These are phyloP conservation scores for Cantharis rufa DNA, from an alignment of 2,888 invertebrate genomes.

Conservation along the genomic window DNA sequence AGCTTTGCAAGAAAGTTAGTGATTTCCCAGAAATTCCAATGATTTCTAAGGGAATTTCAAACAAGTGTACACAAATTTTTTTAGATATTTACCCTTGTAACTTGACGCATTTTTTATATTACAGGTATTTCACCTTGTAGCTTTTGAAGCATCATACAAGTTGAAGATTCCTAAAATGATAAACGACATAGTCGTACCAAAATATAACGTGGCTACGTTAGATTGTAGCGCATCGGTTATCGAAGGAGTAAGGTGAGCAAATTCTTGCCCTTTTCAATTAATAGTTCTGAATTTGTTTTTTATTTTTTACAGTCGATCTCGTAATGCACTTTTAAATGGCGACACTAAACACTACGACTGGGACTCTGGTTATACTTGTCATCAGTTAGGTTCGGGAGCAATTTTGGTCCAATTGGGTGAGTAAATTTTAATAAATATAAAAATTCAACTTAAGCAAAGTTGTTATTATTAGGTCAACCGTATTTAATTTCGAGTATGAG, in stretches of 20 bases:
- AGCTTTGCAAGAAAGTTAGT: no score
- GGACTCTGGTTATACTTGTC: conserved; percentile 98
- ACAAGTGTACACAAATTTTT: no score
- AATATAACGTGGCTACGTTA: conserved; percentile 89
- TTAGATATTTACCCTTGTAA: no score
- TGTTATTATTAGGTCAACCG: conserved; percentile 71
- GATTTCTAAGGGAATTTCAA: no score
- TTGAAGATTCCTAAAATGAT: conserved; percentile 73
- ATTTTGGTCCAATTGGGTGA: conserved; percentile 89
- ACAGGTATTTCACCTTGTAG: conserved; percentile 89
- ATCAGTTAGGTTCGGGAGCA: conserved; percentile 92
- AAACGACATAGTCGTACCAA: conserved; percentile 79
- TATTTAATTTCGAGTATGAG: conserved; percentile 89
- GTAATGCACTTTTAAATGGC: conserved; percentile 95
- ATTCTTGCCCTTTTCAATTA: background rate
- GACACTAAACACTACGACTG: conserved; percentile 95
- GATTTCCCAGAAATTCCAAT: no score
- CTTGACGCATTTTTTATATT: no score
- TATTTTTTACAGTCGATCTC: conserved; percentile 66
- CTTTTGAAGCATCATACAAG: conserved; percentile 88
- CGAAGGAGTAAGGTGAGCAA: conserved; percentile 84
- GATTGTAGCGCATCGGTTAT: conserved; percentile 90
- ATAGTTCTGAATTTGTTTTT: background rate
- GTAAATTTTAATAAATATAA: background rate
- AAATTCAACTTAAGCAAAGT: background rate